These are phyloP conservation scores for Synergus itoensis DNA, from an alignment of 2,888 invertebrate species.

Conservation along the genomic window DNA sequence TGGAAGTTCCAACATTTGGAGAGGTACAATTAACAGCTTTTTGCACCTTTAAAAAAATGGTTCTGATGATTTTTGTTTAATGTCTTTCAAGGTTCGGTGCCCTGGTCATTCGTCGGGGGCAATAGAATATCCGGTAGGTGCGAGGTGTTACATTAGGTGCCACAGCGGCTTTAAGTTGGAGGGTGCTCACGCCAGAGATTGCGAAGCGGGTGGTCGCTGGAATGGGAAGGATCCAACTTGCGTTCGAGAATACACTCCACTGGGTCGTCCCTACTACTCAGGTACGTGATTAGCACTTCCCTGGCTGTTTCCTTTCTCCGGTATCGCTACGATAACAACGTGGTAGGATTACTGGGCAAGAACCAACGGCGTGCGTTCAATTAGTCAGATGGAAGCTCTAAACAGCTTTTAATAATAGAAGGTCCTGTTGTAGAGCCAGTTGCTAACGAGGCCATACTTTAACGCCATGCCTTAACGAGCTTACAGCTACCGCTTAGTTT, in stretches of 20 bases:
- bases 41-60: neutral
- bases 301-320: slow-evolving; percentile 35
- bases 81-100: slow-evolving; percentile 69
- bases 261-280: slow-evolving; percentile 51
- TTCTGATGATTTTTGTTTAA: neutral
- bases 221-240: slow-evolving; percentile 80
- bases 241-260: slow-evolving; percentile 77
- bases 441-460: slow-evolving; percentile 73
- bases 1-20: slow-evolving; percentile 66
- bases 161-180: slow-evolving; percentile 80
- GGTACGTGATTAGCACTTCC: slow-evolving; percentile 48
- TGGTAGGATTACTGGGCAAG: slow-evolving; percentile 57
- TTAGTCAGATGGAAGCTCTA: slow-evolving; percentile 64
- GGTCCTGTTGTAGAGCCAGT: slow-evolving; percentile 60
- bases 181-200: slow-evolving; percentile 79
- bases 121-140: slow-evolving; percentile 73
- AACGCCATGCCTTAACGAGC: slow-evolving; percentile 72
- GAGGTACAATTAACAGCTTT: slow-evolving; percentile 60
- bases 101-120: slow-evolving; percentile 71
- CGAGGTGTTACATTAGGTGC: slow-evolving; percentile 79
- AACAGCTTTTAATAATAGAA: slow-evolving; percentile 71
- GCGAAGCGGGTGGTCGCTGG: slow-evolving; percentile 79
- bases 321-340: slow-evolving; percentile 47
- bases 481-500: slow-evolving; percentile 62
- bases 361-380: slow-evolving; percentile 62